These are phyloP conservation scores for Anabacerthia variegaticeps DNA, from an alignment of 2,797 vertebrate genomes.

Conservation along the genomic window DNA sequence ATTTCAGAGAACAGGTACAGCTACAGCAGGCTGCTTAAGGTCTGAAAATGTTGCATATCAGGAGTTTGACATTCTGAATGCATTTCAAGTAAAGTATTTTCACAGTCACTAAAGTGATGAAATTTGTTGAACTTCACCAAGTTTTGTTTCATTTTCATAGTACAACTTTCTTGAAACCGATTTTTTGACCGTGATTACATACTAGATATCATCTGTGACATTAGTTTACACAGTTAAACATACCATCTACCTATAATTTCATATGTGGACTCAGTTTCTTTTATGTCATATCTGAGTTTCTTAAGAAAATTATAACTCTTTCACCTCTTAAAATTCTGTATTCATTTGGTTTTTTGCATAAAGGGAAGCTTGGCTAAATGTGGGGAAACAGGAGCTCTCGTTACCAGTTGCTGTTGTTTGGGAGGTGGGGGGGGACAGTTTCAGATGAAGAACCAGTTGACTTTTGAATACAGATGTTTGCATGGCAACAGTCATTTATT, in stretches of 20 bases:
- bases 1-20: background rate
- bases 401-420: background rate
- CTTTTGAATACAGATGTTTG: background rate
- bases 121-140: background rate
- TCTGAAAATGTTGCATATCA: background rate
- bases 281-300: background rate
- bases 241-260: background rate
- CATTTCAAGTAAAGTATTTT: background rate
- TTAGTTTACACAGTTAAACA: background rate
- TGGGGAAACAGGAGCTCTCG: background rate
- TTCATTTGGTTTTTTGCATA: background rate
- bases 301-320: background rate
- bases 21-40: background rate
- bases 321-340: background rate
- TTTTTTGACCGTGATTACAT: background rate
- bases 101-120: background rate
- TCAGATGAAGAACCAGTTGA: background rate
- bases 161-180: background rate
- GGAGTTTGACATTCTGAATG: conserved; percentile 1
- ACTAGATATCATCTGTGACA: background rate
- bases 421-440: background rate
- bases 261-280: background rate
- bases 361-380: background rate
- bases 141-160: background rate
- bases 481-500: background rate